Evolutionary conservation across 2,113 vertebrate species (phyloP), one percentile per base, ranked within the genome.

Genomic region (Triplophysa siluroides): DNA sequence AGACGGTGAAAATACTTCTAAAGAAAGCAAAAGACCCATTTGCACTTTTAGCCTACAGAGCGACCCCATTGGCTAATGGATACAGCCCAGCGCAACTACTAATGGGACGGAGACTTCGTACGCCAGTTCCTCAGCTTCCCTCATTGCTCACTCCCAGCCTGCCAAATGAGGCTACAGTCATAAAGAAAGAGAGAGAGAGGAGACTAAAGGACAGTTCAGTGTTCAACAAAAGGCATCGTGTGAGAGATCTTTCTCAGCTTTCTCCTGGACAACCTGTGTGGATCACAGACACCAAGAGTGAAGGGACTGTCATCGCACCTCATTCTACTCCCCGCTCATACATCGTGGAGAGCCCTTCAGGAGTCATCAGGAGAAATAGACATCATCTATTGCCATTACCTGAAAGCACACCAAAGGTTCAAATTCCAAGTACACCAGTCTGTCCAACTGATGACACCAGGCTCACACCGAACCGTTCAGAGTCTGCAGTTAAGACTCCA

Each of bases 11-110:
- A 23, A 12, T 21, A 3, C 33, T 78, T 12, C 47, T 73, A 1
- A 78, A 19, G 14, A 83, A 83, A 50, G 19, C 58, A 21, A 7
- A 56, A 41, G 68, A 78, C 10, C 21, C 76, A 12, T 74, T 70
- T 3, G 19, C 62, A 50, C 47, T 73, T 7, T 14, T 38, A 26
- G 21, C 61, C 1, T 67, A 82, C 43, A 66, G 68, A 33, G 14
- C 58, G 10, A 82, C 76, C 14, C 29, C 33, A 2, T 23, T 82
- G 19, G 13, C 60, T 21, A 78, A 70, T 24, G 61, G 69, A 3
- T 68, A 47, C 41, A 66, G 52, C n/a, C 41, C 41, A 9, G 24
- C 41, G 1, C 18, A 83, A 11, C 18, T 83, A 8, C 70, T 74
- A 1, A 78, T 75, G 61, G 69, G 76, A 3, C 6, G 54, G 24